Conservation (phyloP, 2,113 vertebrate genomes). For the Nesogale talazaci region DNA sequence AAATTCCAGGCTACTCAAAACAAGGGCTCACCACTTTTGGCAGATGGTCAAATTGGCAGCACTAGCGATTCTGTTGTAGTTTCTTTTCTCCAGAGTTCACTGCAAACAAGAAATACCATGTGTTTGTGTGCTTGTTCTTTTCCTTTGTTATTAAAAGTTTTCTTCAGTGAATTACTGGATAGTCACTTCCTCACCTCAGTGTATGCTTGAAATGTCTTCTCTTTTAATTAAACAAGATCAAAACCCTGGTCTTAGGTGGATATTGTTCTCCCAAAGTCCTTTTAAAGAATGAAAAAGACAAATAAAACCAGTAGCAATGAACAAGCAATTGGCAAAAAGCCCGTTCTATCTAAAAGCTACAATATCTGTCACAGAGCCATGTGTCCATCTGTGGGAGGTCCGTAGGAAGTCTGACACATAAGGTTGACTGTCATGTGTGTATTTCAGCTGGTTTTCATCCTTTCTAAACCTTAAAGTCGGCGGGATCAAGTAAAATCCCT, state of each 20-base stretch:
- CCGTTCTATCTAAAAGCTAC: neutral
- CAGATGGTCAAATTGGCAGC: neutral
- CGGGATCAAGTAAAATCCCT: neutral
- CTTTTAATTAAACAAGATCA: constrained; percentile 45
- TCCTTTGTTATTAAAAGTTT: constrained; percentile 35
- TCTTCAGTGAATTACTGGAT: constrained; percentile 36
- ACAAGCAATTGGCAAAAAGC: neutral
- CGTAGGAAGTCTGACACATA: neutral
- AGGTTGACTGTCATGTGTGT: neutral
- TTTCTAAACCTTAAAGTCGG: neutral
- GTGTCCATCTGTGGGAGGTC: neutral
- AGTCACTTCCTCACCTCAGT: neutral
- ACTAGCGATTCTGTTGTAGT: constrained; percentile 3
- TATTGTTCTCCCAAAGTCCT: neutral
- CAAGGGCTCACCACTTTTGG: constrained; percentile 14
- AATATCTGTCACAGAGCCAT: neutral
- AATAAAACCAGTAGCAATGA: neutral
- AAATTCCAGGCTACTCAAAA: constrained; percentile 57
- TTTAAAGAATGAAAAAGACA: constrained; percentile 24
- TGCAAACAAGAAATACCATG: neutral
- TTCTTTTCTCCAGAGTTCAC: constrained; percentile 39
- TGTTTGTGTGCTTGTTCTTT: constrained; percentile 3
- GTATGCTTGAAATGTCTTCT: neutral
- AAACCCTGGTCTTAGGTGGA: neutral
- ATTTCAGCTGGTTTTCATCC: neutral